Evolutionary conservation across 2,888 invertebrate genomes (phyloP), one percentile per base, ranked within the genome.

Genomic region (Phortica magna): DNA sequence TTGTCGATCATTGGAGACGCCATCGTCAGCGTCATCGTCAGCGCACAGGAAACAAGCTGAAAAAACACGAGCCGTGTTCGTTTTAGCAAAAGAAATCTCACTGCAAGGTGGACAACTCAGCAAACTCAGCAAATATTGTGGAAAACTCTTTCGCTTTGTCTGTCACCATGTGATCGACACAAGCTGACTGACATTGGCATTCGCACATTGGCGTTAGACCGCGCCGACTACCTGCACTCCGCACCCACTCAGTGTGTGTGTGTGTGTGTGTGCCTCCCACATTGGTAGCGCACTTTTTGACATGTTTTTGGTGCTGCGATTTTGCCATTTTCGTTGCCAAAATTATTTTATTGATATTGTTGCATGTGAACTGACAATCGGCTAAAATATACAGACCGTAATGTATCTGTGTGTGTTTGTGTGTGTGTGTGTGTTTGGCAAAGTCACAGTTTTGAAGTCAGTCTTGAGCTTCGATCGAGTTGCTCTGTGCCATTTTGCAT

Each of bases 281-380:
- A 43, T 75, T 42, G 48, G 48, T 74, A 41, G 48, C 10, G 48
- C 10, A 12, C 48, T 48, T 12, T 48, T 48, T 48, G 48, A 12
- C 14, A 12, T 48, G 9, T 48, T 48, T 48, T 48, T 5, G 9
- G 48, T 48, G 9, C 48, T 48, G 48, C 48, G 61, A 77, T 79
- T 80, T 83, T 83, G 78, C 76, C 79, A 79, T 87, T 87, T 80
- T 64, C 78, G 78, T 81, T 81, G 76, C 83, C 80, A 80, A 79
- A 84, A 82, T 88, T 80, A 82, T 76, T 84, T 88, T 83, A 88
- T 88, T 84, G 83, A 80, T 74, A 76, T 74, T 67, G 73, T n/a
- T 68, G 75, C 73, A 64, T 73, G 73, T 75, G 79, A 79, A 78
- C 77, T 77, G 43, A 59, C 59, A 72, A 59, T 70, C 67, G 64